Conservation (phyloP, 2,113 vertebrate genomes). For the Perognathus longimembris region DNA sequence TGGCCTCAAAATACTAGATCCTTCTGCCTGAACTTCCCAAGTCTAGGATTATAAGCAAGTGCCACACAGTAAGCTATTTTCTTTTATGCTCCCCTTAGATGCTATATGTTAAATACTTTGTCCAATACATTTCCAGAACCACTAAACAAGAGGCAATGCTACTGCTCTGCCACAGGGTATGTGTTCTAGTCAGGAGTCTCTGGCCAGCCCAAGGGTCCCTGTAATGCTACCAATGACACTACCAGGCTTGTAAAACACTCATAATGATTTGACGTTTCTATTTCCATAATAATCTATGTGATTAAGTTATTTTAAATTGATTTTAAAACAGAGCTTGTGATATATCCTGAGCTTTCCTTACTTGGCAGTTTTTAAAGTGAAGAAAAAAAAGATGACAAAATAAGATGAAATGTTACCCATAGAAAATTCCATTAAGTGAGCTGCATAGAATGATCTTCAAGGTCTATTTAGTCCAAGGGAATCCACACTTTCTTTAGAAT, state of each 20-base stretch:
- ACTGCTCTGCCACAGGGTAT: neutral
- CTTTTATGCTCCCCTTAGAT: too few relatives aligned
- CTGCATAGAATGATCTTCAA: constrained; percentile 13
- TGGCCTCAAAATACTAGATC: neutral
- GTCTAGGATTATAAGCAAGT: neutral
- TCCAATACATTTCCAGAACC: neutral
- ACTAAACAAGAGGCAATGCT: neutral
- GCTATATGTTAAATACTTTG: too few relatives aligned
- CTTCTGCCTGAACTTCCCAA: neutral
- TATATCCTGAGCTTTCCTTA: constrained; percentile 3
- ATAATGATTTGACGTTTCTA: neutral
- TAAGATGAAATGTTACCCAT: constrained; percentile 4
- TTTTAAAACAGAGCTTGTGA: neutral
- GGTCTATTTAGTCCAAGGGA: neutral
- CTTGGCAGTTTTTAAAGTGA: neutral
- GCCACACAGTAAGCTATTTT: neutral
- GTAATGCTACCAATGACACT: neutral
- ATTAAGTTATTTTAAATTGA: neutral
- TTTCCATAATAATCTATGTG: neutral
- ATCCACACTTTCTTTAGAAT: neutral
- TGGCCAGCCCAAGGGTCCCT: neutral
- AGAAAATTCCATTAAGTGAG: neutral
- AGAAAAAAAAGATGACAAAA: constrained; percentile 13
- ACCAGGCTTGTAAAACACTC: neutral
- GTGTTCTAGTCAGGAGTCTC: neutral